Base-by-base conservation (phyloP, 1,140 invertebrate genomes). In the Zophobas morio region DNA sequence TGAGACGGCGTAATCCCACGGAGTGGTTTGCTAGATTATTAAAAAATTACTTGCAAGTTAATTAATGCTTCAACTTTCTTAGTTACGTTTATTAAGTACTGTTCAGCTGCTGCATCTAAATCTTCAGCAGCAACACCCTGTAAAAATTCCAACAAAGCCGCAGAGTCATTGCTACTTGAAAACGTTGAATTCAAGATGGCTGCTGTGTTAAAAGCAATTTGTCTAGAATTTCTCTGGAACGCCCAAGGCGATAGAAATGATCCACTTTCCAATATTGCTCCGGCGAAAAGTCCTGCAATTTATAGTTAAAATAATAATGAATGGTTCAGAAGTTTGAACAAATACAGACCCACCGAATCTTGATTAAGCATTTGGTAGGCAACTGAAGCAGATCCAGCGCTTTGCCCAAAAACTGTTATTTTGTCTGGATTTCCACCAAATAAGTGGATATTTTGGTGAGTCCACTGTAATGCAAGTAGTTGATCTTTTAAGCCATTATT, bases 361-460 rank as follows among this genome's bases (percentile, higher is more conserved):
- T 35, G 32, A 49, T 47, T 60, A 1, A 51, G 20, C 6, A 88
- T 81, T 5, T 87, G 56, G 32, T 56, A 87, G 1, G 89, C 89
- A 4, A 84, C 84, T 6, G 80, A 80, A n/a, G 81, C 81, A n/a
- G 86, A 89, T 0, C 89, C 89, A 2, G 88, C 84, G 74, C 85
- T 87, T 42, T 87, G 84, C 32, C 89, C 89, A 81, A 87, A 83
- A 20, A 90, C 79, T 1, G 89, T 90, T 32, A 90, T 85, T 56
- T 83, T 82, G n/a, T 85, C 80, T 6, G 85, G 84, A 78, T 90
- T 85, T 2, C 89, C 89, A 60, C 86, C 84, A 76, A 90, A 90
- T 46, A 60, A 42, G 32, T 70, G 54, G 20, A 90, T 89, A 75
- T 89, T 88, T 37, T 86, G 82, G 76, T 86, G 81, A 5, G 89